Base-by-base conservation (phyloP, 1,140 invertebrate genomes). In the Coelopa frigida region DNA sequence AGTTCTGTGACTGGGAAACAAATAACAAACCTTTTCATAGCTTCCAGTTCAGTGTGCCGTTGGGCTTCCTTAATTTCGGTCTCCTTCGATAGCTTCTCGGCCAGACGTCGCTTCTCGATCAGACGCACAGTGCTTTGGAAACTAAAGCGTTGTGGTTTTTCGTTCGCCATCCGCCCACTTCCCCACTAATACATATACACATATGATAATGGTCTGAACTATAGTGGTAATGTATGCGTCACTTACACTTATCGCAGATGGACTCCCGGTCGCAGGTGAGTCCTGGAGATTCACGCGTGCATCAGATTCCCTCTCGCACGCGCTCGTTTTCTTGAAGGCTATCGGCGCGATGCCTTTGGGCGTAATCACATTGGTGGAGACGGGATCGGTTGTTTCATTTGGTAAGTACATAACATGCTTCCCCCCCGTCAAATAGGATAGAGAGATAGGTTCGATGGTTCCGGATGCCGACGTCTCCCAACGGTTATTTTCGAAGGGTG, bases 331-430 rank as follows among this genome's bases (percentile, higher is more conserved):
- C 27, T 14, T 22, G 20, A 14, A 35, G 20, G 18, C 14, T 33
- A 23, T 35, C 22, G 0, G 22, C 31, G 11, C 32, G 43, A 14
- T 44, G 32, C 17, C 32, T 29, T 31, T 44, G 42, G 3, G 21
- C 4, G n/a, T 33, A 21, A 12, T 44, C 8, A 29, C 7, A 14
- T 15, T 7, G 5, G 11, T 14, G 5, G 18, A 20, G 12, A 11
- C 22, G 3, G 20, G n/a, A 23, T 36, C 26, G 14, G 29, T 5
- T 7, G 26, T 21, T 26, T 33, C 45, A 38, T 82, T 79, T 0
- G 86, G 86, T 23, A 89, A 72, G 66, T 89, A 89, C 81, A 89
- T 87, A 6, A 87, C 77, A 58, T 84, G 80, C 2, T 81, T 79
- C 4, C 79, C 78, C 40, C 76, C 51, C 11, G 55, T 53, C 3